phyloP scores from a whole-genome alignment of 2,888 invertebrate species.

The Epinotia nisella region DNA sequence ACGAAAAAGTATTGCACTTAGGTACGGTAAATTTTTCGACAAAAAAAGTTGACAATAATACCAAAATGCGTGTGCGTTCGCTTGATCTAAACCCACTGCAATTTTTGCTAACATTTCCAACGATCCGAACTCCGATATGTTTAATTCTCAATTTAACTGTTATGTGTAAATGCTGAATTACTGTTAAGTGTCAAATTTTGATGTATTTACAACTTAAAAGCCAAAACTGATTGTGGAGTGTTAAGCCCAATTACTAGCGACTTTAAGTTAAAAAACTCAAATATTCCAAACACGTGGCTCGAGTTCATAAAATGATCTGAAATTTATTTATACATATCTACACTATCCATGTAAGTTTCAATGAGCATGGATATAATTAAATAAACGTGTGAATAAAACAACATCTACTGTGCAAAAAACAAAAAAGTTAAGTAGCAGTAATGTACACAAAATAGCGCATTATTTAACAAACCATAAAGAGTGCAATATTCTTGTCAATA shows the following conservation, averaged over 20 bases:
- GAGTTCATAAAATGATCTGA: not conserved
- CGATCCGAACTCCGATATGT: not conserved
- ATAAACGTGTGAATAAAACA: not conserved
- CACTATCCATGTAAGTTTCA: not conserved
- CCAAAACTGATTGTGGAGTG: not conserved
- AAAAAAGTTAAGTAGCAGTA: not conserved
- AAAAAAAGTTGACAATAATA: not conserved
- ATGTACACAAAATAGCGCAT: not conserved
- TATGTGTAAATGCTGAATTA: not conserved
- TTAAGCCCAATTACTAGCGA: slow-evolving; percentile 23
- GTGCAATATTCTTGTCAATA: too few relatives aligned
- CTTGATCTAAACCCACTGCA: not conserved
- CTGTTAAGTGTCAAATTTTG: slow-evolving; percentile 10
- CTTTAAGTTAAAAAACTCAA: not conserved
- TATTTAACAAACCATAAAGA: too few relatives aligned
- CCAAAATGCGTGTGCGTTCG: not conserved
- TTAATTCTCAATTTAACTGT: not conserved
- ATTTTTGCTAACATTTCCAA: not conserved
- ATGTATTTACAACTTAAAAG: not conserved
- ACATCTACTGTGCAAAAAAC: not conserved
- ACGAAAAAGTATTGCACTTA: not conserved
- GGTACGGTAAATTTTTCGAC: not conserved
- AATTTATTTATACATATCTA: not conserved
- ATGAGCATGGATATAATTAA: not conserved
- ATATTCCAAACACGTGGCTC: slow-evolving; percentile 9